Evolutionary conservation across 2,888 invertebrate species (phyloP).

Genomic region (Octodonta nipae): DNA sequence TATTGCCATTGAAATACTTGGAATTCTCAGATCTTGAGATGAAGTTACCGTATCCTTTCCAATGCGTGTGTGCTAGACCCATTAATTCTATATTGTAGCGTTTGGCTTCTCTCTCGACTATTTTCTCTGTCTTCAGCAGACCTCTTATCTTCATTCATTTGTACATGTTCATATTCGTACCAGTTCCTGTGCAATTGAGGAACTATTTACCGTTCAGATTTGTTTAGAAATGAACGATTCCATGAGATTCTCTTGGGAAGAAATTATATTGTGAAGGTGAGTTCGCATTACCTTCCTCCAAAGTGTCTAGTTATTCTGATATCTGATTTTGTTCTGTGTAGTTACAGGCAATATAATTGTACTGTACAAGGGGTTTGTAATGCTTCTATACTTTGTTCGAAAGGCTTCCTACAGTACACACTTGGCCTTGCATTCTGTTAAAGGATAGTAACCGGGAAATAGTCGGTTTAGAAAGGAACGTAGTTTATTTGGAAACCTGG

Average conservation of each 20-base stretch:
- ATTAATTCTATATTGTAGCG: neutral
- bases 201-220: constrained; percentile 2
- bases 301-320: constrained; percentile 2
- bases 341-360: constrained; percentile 7
- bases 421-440: too few relatives aligned
- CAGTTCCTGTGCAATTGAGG: neutral
- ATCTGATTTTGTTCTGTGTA: too few relatives aligned
- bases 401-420: too few relatives aligned
- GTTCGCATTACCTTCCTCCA: constrained; percentile 1
- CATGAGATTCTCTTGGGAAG: neutral
- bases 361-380: constrained; percentile 6
- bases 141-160: too few relatives aligned
- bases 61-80: too few relatives aligned
- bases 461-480: neutral
- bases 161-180: neutral
- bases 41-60: constrained; percentile 1
- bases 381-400: too few relatives aligned
- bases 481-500: neutral
- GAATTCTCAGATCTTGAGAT: neutral
- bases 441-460: too few relatives aligned
- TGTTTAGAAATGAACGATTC: neutral
- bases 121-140: neutral
- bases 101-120: neutral
- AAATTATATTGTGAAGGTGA: constrained; percentile 1
- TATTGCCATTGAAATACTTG: neutral